phyloP scores from a whole-genome alignment of 2,888 invertebrate species.

The Amphimallon solstitiale region DNA sequence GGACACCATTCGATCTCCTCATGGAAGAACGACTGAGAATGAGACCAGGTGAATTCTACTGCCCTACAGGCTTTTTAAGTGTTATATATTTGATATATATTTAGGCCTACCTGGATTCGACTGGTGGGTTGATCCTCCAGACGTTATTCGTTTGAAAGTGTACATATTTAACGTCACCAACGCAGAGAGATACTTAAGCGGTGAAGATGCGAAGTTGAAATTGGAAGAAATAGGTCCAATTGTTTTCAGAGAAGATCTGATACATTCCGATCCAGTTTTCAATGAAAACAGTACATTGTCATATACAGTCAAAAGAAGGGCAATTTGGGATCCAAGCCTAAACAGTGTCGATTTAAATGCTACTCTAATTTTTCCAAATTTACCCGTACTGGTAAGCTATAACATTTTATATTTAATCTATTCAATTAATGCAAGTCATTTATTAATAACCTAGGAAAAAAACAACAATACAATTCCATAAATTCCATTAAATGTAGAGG shows the following conservation, averaged over 20 bases:
- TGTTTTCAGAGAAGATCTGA: slow-evolving; percentile 70
- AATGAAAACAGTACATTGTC: slow-evolving; percentile 72
- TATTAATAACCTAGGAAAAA: too few relatives aligned
- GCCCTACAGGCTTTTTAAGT: neutral
- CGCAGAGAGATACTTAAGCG: slow-evolving; percentile 74
- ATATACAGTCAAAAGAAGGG: slow-evolving; percentile 69
- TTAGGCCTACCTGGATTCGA: slow-evolving; percentile 73
- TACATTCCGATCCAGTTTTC: slow-evolving; percentile 67
- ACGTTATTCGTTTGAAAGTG: slow-evolving; percentile 73
- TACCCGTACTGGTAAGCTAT: slow-evolving; percentile 68
- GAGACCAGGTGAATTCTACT: slow-evolving; percentile 53
- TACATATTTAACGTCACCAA: slow-evolving; percentile 87
- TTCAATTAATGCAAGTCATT: neutral
- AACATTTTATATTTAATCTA: neutral
- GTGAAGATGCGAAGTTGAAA: slow-evolving; percentile 72
- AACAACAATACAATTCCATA: too few relatives aligned
- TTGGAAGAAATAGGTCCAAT: slow-evolving; percentile 82
- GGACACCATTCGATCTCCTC: slow-evolving; percentile 69
- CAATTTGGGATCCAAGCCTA: slow-evolving; percentile 69
- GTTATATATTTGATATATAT: neutral
- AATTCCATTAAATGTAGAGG: too few relatives aligned
- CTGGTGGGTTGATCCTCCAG: slow-evolving; percentile 75
- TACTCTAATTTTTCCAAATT: slow-evolving; percentile 70
- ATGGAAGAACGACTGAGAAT: slow-evolving; percentile 70
- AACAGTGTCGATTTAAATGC: slow-evolving; percentile 70